Conservation (phyloP, 2,113 vertebrate genomes). For the Sylvietta virens region DNA sequence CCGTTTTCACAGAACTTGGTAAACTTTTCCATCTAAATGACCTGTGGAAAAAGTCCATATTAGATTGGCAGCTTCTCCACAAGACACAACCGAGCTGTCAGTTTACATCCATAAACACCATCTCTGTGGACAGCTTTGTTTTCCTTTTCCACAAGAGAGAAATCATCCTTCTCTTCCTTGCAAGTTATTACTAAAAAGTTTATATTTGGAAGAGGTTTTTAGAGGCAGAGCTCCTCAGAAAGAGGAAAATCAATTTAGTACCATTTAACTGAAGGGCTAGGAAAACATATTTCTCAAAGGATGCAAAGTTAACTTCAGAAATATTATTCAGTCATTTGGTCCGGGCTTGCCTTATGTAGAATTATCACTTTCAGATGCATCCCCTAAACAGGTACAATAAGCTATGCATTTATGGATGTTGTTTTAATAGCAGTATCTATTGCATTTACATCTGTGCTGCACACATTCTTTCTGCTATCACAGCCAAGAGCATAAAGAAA, state of each 20-base stretch:
- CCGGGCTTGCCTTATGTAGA: neutral
- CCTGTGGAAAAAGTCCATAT: neutral
- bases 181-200: neutral
- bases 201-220: neutral
- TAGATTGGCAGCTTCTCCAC: neutral
- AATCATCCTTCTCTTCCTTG: neutral
- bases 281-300: neutral
- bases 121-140: neutral
- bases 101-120: neutral
- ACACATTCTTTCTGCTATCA: neutral
- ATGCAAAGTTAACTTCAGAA: neutral
- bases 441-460: neutral
- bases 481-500: neutral
- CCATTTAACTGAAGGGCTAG: neutral
- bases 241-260: neutral
- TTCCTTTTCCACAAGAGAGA: neutral
- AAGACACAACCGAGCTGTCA: neutral
- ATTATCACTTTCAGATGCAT: neutral
- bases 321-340: neutral
- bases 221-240: neutral
- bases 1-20: neutral
- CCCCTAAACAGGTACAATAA: neutral
- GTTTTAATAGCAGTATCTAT: neutral
- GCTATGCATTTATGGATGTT: neutral
- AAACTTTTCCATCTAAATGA: neutral